Evolutionary conservation across 2,888 invertebrate species (phyloP).

Genomic region (Xanthia icteritia): DNA sequence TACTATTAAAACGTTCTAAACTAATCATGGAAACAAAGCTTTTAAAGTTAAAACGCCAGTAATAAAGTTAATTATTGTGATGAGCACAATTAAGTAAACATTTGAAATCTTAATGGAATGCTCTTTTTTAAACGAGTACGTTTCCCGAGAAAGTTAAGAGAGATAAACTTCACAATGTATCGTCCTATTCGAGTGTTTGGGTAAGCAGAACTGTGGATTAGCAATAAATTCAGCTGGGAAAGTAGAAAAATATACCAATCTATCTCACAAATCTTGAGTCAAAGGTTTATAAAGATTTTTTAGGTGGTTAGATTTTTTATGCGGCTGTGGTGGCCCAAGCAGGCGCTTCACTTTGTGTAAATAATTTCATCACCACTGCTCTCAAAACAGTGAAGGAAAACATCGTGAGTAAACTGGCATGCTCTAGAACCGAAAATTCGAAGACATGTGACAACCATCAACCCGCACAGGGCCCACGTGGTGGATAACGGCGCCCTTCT

Average conservation of each 20-base stretch:
- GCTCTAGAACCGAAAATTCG: no score
- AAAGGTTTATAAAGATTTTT: neutral
- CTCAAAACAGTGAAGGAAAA: no score
- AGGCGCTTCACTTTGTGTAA: no score
- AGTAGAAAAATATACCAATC: neutral
- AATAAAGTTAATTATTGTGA: conserved; percentile 64
- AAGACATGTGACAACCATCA: no score
- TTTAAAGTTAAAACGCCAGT: conserved; percentile 47
- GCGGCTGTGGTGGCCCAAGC: no score
- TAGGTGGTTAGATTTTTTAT: neutral
- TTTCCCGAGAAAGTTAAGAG: conserved; percentile 4
- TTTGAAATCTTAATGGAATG: conserved; percentile 56
- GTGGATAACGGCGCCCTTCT: no score
- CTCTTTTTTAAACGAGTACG: conserved; percentile 32
- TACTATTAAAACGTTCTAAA: conserved; percentile 15
- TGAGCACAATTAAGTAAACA: conserved; percentile 51
- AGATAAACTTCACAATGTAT: conserved; percentile 24
- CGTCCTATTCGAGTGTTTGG: neutral
- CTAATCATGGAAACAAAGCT: conserved; percentile 36
- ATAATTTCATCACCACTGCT: no score
- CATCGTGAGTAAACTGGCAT: no score
- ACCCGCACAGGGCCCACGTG: no score
- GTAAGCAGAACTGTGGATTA: neutral
- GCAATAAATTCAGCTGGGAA: neutral
- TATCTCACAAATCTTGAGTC: neutral